Percentiles rank a stretch among this genome's conserved stretches.
These are phyloP conservation scores for Orussus abietinus DNA, from an alignment of 1,140 invertebrate genomes.

Conservation along the genomic window DNA sequence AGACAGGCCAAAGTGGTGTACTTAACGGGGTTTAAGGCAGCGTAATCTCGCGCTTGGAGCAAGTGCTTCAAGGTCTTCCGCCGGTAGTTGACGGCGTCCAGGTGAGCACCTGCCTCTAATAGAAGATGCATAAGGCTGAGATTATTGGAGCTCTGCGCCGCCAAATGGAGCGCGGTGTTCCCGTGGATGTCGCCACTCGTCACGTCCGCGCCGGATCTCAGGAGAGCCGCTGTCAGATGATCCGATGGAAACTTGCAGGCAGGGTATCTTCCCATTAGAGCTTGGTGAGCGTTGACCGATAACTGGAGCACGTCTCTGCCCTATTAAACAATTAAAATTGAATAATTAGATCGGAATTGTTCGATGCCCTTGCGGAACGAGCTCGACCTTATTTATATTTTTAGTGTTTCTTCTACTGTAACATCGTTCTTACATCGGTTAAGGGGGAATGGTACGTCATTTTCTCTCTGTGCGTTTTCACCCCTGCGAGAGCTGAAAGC, in stretches of 20 bases:
- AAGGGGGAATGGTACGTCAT: too few relatives aligned
- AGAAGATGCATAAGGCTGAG: too few relatives aligned
- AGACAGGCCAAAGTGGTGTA: slow-evolving; percentile 78
- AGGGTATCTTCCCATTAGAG: slow-evolving; percentile 65
- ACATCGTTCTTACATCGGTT: too few relatives aligned
- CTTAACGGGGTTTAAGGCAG: slow-evolving; percentile 73
- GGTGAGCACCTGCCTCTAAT: slow-evolving; percentile 76
- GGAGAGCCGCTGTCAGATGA: slow-evolving; percentile 70
- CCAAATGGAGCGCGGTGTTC: slow-evolving; percentile 81
- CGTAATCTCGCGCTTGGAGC: slow-evolving; percentile 59
- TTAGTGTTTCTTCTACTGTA: too few relatives aligned
- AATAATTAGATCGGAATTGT: too few relatives aligned
- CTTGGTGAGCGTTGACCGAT: slow-evolving; percentile 62
- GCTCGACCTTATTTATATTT: too few relatives aligned
- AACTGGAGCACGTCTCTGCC: slow-evolving; percentile 80
- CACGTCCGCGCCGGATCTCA: slow-evolving; percentile 78
- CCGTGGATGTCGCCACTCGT: slow-evolving; percentile 71
- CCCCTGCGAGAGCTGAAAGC: too few relatives aligned
- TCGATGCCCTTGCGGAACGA: too few relatives aligned
- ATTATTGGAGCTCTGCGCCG: too few relatives aligned
- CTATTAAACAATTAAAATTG: too few relatives aligned
- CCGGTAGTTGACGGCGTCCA: slow-evolving; percentile 79
- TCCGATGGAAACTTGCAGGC: slow-evolving; percentile 72
- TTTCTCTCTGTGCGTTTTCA: too few relatives aligned
- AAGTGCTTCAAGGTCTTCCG: slow-evolving; percentile 74